Evolutionary conservation across 2,888 invertebrate genomes (phyloP).

Genomic region (Athetis lepigone): DNA sequence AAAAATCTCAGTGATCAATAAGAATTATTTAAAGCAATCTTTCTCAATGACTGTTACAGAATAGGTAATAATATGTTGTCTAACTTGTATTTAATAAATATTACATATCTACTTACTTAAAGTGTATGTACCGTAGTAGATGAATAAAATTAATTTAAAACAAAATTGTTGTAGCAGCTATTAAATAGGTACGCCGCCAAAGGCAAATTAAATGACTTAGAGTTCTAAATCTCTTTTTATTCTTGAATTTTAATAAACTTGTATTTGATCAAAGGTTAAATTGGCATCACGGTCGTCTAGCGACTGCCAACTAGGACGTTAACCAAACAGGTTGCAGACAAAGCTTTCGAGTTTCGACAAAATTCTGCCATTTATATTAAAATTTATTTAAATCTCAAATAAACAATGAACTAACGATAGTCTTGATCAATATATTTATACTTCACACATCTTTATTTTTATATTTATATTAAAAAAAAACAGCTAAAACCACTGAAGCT

Average conservation of each 20-base stretch:
- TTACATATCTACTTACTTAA: no score
- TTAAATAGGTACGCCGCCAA: background rate
- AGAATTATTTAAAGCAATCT: background rate
- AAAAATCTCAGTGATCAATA: background rate
- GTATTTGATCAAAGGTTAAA: constrained; percentile 45
- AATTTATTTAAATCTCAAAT: constrained; percentile 5
- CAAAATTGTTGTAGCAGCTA: no score
- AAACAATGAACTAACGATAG: background rate
- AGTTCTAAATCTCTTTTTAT: background rate
- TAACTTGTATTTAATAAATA: no score
- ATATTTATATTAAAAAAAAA: no score
- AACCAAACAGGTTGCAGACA: constrained; percentile 28
- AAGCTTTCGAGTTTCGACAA: constrained; percentile 16
- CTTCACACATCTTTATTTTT: constrained; percentile 1
- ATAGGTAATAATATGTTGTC: no score
- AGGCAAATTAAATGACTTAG: background rate
- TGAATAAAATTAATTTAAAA: no score
- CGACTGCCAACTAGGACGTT: constrained; percentile 2
- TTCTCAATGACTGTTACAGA: no score
- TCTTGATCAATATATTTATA: background rate
- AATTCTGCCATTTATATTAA: constrained; percentile 11
- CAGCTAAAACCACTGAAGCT: no score
- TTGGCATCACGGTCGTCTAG: constrained; percentile 43
- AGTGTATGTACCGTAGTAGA: no score
- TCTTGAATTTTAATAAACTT: constrained; percentile 7